Evolutionary conservation across 2,888 invertebrate genomes (phyloP), one percentile per base, ranked within the genome.

Genomic region (Trichacis sp.): DNA sequence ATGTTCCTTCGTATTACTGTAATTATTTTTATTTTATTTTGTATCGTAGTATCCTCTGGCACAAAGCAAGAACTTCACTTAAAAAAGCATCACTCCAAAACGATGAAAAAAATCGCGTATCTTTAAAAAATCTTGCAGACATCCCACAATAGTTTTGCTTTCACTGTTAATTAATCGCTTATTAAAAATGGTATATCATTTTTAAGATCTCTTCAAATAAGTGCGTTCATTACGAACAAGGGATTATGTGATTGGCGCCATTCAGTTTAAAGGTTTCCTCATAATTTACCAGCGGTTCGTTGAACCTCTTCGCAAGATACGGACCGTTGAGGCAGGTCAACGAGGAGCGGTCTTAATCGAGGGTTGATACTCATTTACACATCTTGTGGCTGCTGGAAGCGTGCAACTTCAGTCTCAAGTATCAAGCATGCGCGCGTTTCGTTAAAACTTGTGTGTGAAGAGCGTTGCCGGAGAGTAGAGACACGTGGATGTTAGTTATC

Each of bases 401-500:
- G 46, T 29, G 46, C 46, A 29, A 24, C 11, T 24, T 46, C 55
- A 57, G 43, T 40, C 43, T 43, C 49, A 57, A 68, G 48, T 58
- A 63, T 57, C 69, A 77, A 67, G 75, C 80, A 80, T 80, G 80
- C 80, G 80, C 80, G 56, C 38, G 68, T 51, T 33, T 19, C 43
- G 33, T 43, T 12, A 29, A 57, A 69, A 46, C 24, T 46, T 46
- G 18, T 46, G 29, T 46, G 46, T 12, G 29, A 46, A 29, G 8
- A 20, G 46, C 61, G 71, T 48, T 64, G 45, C 43, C 45, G 36
- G 71, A 73, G n/a, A n/a, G n/a, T n/a, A n/a, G n/a, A n/a, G 76
- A 70, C 80, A 80, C 80, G 80, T 80, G 80, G 78, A 73, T 74
- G 72, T 68, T 78, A 80, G 80, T 80, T 73, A 75, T 72, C 73